Evolutionary conservation across 2,113 vertebrate genomes (phyloP), one percentile per base, ranked within the genome.

Genomic region (Callorhinus ursinus): DNA sequence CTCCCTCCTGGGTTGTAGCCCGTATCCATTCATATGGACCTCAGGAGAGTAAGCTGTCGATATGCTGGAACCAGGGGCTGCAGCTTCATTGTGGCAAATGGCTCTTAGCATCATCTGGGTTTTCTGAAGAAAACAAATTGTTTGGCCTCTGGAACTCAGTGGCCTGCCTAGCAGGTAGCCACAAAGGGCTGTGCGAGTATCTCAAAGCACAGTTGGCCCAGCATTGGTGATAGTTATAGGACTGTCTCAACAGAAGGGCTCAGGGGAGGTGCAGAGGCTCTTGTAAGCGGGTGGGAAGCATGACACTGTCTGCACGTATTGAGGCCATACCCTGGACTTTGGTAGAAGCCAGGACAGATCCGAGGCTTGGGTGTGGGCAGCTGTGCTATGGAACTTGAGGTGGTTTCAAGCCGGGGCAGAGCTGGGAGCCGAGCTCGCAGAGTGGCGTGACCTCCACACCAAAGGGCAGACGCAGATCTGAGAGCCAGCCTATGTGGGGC

Each of bases 101-200:
- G n/a, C 67, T 83, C 53, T 87, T 80, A 18, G 76, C 59, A 82
- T 82, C 67, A 79, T 82, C 77, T 61, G 69, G 10, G 36, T 74
- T 96, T 96, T 83, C 80, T 90, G 88, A 84, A 84, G 80, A 51
- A 79, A 92, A 39, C 26, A 51, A 26, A 69, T 51, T 28, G 42
- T 55, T 80, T 96, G 67, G 19, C 4, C 19, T 67, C 82, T 51
- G 74, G 39, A 11, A 13, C 63, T 55, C 39, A 22, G 39, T 31
- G 42, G 22, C 61, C 90, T 51, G 21, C 80, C 65, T 33, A n/a
- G 55, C 36, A 39, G 61, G 85, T 74, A 28, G 63, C 36, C 53
- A 9, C 67, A 31, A 61, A 84, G 39, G 74, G 13, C 92, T 76
- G 16, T 39, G n/a, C 49, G 74, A 36, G 76, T 76, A 72, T 39